These are phyloP conservation scores for Meliscaeva auricollis DNA, from an alignment of 2,888 invertebrate species.

Conservation along the genomic window DNA sequence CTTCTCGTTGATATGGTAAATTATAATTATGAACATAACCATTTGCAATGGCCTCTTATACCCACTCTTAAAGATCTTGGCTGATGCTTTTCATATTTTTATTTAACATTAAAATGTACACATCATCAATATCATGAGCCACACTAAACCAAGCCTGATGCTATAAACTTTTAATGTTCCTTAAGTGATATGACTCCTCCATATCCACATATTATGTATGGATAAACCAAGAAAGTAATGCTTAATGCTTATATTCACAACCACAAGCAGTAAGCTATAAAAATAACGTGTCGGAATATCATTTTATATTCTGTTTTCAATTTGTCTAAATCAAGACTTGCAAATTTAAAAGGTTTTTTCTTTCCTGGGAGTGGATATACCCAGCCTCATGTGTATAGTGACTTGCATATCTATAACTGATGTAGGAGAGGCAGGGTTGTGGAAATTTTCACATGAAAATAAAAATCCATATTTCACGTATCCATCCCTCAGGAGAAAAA, in stretches of 20 bases:
- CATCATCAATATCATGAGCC: conserved; percentile 35
- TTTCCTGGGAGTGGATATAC: neutral
- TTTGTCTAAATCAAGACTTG: conserved; percentile 78
- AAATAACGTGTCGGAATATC: conserved; percentile 67
- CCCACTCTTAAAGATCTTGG: conserved; percentile 16
- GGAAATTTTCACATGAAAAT: conserved; percentile 59
- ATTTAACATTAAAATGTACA: neutral
- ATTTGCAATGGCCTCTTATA: conserved; percentile 57
- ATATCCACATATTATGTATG: neutral
- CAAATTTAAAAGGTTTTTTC: conserved; percentile 76
- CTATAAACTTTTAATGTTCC: conserved; percentile 61
- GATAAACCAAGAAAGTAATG: neutral
- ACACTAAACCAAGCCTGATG: conserved; percentile 42
- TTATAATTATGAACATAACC: conserved; percentile 45
- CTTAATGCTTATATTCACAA: conserved; percentile 20
- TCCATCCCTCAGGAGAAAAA: conserved; percentile 52
- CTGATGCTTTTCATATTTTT: conserved; percentile 8
- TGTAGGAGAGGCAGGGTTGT: conserved; percentile 37
- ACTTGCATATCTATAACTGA: neutral
- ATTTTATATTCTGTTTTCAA: conserved; percentile 76
- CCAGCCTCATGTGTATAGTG: neutral
- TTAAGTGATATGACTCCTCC: conserved; percentile 65
- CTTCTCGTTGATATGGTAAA: neutral
- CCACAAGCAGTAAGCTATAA: conserved; percentile 69
- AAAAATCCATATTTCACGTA: conserved; percentile 67